These are phyloP conservation scores for Gopherus flavomarginatus DNA, from an alignment of 2,113 vertebrate species.

Conservation along the genomic window DNA sequence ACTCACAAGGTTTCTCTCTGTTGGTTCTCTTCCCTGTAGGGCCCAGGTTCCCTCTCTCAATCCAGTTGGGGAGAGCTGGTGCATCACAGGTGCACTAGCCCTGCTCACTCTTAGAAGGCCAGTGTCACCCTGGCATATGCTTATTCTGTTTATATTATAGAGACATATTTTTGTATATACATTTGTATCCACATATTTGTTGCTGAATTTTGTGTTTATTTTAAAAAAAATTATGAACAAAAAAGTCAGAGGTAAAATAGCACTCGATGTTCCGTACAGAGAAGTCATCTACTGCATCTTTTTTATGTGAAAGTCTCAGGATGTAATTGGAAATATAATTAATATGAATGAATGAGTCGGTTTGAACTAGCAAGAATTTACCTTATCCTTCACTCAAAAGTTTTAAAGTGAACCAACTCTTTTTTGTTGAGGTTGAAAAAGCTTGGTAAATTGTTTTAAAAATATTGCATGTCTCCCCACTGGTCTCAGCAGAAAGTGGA, in stretches of 20 bases:
- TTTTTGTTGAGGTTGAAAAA: background rate
- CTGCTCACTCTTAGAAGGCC: too few relatives aligned
- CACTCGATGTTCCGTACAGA: background rate
- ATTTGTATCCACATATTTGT: background rate
- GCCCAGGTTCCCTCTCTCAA: background rate
- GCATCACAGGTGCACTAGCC: background rate
- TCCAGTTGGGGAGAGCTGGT: background rate
- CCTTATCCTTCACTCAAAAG: background rate
- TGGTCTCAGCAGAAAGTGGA: background rate
- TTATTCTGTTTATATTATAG: background rate
- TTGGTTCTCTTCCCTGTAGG: background rate
- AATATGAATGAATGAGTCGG: background rate
- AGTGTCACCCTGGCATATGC: background rate
- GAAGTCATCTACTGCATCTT: background rate
- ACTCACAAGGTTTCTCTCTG: background rate
- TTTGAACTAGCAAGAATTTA: background rate
- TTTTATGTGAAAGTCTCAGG: background rate
- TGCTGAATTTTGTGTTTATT: background rate
- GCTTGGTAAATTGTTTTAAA: background rate
- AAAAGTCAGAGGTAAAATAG: background rate
- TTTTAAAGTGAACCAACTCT: background rate
- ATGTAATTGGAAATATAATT: background rate
- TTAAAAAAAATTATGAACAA: background rate
- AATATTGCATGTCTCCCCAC: background rate
- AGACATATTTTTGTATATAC: background rate